Percentiles rank a stretch among this genome's conserved stretches.
Evolutionary conservation across 1,140 invertebrate species (phyloP).

Genomic region (Drosophila nigromelanica): DNA sequence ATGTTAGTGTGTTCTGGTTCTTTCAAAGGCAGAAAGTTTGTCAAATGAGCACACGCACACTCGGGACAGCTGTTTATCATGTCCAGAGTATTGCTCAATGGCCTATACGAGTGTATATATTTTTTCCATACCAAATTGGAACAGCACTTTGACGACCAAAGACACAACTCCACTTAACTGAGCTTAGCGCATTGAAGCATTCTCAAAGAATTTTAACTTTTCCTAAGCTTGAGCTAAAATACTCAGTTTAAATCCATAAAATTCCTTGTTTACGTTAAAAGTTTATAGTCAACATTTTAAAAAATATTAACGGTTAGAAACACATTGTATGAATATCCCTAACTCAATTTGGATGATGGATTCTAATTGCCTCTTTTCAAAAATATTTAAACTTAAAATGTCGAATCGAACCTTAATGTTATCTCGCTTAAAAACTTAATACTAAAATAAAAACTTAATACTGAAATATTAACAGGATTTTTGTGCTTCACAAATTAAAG

Average conservation of each 20-base stretch:
- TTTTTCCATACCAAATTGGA: conserved; percentile 40
- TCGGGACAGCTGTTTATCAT: conserved; percentile 6
- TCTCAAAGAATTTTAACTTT: not conserved
- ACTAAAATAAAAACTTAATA: too few relatives aligned
- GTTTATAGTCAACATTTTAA: too few relatives aligned
- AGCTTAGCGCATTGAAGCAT: not conserved
- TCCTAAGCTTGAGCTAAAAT: not conserved
- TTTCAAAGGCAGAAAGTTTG: conserved; percentile 47
- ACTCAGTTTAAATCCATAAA: not conserved
- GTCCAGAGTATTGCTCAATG: conserved; percentile 45
- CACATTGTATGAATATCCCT: too few relatives aligned
- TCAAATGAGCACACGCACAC: conserved; percentile 46
- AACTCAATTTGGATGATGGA: too few relatives aligned
- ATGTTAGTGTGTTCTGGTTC: not conserved
- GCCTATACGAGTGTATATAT: conserved; percentile 37
- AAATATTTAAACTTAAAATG: too few relatives aligned
- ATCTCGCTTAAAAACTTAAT: too few relatives aligned
- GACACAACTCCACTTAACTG: conserved; percentile 41
- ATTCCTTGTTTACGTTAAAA: too few relatives aligned
- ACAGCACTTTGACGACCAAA: conserved; percentile 54
- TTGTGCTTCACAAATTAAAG: too few relatives aligned
- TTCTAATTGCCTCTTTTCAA: too few relatives aligned
- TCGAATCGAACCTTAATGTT: too few relatives aligned
- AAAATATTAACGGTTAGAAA: too few relatives aligned
- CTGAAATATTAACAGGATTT: too few relatives aligned